A percentile compares a stretch with the other conserved stretches of the same genome.
Conservation (phyloP, 2,888 invertebrate genomes). For the Cantharis flavilabris region DNA sequence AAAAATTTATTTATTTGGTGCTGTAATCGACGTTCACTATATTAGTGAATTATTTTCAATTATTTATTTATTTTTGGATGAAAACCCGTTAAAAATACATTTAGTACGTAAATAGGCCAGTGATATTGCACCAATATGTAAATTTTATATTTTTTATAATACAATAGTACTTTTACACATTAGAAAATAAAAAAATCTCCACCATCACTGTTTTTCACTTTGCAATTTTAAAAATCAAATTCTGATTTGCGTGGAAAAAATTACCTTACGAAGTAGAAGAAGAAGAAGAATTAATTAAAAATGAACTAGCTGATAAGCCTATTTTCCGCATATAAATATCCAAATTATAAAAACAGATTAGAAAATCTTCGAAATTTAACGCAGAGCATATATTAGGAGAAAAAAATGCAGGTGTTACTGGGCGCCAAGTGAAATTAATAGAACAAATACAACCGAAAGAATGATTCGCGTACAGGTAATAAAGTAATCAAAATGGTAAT, state of each 20-base stretch:
- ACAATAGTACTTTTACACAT: background rate
- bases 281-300: too few species aligned
- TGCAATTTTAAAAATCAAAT: background rate
- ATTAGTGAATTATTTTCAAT: background rate
- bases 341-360: too few species aligned
- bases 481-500: too few species aligned
- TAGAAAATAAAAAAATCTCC: background rate
- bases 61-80: background rate
- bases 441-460: too few species aligned
- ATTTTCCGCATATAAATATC: too few species aligned
- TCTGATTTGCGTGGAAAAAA: background rate
- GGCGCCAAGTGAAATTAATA: too few species aligned
- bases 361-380: too few species aligned
- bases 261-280: background rate
- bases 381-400: too few species aligned
- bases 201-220: background rate
- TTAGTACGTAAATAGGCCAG: background rate
- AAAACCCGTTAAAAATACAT: background rate
- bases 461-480: too few species aligned
- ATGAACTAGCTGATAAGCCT: too few species aligned
- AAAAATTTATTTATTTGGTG: background rate
- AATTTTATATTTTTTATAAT: background rate
- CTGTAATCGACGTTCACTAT: background rate
- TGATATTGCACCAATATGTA: background rate
- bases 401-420: too few species aligned